A percentile compares a stretch with the other conserved stretches of the same genome.
Evolutionary conservation across 2,113 vertebrate genomes (phyloP).

Genomic region (Abramis brama): DNA sequence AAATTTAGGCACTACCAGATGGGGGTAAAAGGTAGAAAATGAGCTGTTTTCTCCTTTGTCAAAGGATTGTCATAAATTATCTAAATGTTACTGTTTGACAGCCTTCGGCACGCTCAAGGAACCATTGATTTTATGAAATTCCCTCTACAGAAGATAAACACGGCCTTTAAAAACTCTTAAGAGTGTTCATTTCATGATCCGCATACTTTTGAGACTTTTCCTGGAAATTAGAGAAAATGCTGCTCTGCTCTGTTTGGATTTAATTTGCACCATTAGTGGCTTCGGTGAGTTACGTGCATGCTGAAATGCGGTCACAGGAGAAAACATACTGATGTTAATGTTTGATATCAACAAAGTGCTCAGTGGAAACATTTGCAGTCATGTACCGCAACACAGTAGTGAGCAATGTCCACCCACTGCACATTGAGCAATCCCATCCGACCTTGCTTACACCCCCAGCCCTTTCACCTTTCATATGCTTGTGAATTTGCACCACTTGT

Average conservation of each 20-base stretch:
- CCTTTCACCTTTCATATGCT: conserved; percentile 1
- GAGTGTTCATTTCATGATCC: not conserved
- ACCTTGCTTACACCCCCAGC: not conserved
- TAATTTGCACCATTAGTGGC: not conserved
- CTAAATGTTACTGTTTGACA: conserved; percentile 37
- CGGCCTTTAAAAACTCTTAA: not conserved
- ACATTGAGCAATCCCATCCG: conserved; percentile 8
- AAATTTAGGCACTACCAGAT: conserved; percentile 28
- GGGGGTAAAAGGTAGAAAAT: conserved; percentile 28
- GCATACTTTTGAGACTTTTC: not conserved
- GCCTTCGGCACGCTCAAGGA: not conserved
- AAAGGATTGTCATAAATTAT: conserved; percentile 30
- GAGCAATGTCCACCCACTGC: not conserved
- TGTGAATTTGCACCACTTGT: conserved; percentile 13
- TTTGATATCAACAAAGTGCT: conserved; percentile 2
- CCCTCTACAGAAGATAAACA: conserved; percentile 8
- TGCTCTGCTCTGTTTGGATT: conserved; percentile 12
- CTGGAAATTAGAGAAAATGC: not conserved
- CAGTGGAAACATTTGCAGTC: conserved; percentile 15
- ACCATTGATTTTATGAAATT: conserved; percentile 7
- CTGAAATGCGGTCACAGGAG: not conserved
- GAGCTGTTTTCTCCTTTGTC: not conserved
- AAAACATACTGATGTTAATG: not conserved
- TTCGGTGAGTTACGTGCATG: not conserved
- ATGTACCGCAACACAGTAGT: not conserved